Conservation (phyloP, 2,797 vertebrate species). For the Gymnopithys bicolor region DNA sequence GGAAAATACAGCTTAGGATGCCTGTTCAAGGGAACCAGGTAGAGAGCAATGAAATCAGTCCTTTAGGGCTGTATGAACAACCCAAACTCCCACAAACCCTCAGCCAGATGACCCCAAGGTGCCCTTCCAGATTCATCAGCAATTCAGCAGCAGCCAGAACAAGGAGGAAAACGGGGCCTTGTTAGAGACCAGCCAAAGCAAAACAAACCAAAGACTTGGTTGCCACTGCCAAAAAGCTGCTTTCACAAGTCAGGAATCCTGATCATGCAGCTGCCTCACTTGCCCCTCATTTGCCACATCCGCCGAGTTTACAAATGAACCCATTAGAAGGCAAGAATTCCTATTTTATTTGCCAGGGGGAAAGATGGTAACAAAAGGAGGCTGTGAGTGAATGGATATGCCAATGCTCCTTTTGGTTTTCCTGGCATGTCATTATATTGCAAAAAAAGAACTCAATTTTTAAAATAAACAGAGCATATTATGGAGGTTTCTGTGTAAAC, state of each 20-base stretch:
- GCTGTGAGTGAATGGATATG: slow-evolving; percentile 1
- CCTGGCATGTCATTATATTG: slow-evolving; percentile 22
- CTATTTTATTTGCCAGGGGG: slow-evolving; percentile 24
- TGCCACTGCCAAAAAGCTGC: slow-evolving; percentile 64
- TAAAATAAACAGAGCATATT: slow-evolving; percentile 50
- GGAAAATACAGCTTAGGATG: not conserved
- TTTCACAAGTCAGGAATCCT: slow-evolving; percentile 68
- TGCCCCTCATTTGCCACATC: slow-evolving; percentile 63
- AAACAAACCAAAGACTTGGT: slow-evolving; percentile 57
- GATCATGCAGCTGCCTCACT: slow-evolving; percentile 58
- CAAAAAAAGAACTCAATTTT: slow-evolving; percentile 56
- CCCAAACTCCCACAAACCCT: not conserved
- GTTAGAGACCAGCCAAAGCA: slow-evolving; percentile 53
- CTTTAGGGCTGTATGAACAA: not conserved
- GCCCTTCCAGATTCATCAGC: slow-evolving; percentile 33
- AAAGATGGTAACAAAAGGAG: slow-evolving; percentile 50
- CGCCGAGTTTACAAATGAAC: slow-evolving; percentile 40
- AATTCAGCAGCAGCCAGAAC: slow-evolving; percentile 48
- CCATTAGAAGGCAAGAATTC: slow-evolving; percentile 37
- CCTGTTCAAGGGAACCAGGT: not conserved
- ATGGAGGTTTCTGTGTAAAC: slow-evolving; percentile 31
- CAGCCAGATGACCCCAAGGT: not conserved
- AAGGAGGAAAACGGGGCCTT: slow-evolving; percentile 47
- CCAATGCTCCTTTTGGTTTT: slow-evolving; percentile 1
- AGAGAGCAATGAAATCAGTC: not conserved